Percentiles rank a stretch among this genome's conserved stretches.
These are phyloP conservation scores for Aegithalos caudatus DNA, from an alignment of 2,113 vertebrate genomes.

Conservation along the genomic window DNA sequence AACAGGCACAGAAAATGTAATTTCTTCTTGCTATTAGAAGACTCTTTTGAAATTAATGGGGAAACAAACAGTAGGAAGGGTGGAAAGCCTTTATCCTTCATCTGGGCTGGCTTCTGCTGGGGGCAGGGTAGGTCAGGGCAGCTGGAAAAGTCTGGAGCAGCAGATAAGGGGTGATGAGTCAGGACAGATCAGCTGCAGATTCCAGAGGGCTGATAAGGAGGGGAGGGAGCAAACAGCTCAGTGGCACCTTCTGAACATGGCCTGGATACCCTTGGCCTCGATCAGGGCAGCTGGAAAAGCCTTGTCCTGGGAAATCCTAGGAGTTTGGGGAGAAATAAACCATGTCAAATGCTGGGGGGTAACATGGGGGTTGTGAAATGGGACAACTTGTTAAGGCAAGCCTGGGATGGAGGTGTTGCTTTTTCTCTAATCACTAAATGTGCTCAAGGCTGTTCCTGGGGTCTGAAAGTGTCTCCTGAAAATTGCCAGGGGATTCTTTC, in stretches of 20 bases:
- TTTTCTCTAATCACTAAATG: not conserved
- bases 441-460: not conserved
- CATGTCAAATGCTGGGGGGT: fast-evolving
- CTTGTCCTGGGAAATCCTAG: not conserved
- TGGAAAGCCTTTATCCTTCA: not conserved
- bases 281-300: not conserved
- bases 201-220: not conserved
- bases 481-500: not conserved
- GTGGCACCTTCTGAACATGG: not conserved
- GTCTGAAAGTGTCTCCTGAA: not conserved
- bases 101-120: not conserved
- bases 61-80: not conserved
- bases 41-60: not conserved
- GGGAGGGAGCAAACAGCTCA: not conserved
- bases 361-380: fast-evolving
- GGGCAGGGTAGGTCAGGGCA: not conserved
- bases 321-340: not conserved
- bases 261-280: not conserved
- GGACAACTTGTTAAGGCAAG: not conserved
- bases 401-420: not conserved
- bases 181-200: not conserved
- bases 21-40: not conserved
- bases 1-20: not conserved
- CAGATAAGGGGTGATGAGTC: not conserved
- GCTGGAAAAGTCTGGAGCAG: not conserved